Conservation (phyloP, 2,797 vertebrate genomes). For the Bradypus variegatus region DNA sequence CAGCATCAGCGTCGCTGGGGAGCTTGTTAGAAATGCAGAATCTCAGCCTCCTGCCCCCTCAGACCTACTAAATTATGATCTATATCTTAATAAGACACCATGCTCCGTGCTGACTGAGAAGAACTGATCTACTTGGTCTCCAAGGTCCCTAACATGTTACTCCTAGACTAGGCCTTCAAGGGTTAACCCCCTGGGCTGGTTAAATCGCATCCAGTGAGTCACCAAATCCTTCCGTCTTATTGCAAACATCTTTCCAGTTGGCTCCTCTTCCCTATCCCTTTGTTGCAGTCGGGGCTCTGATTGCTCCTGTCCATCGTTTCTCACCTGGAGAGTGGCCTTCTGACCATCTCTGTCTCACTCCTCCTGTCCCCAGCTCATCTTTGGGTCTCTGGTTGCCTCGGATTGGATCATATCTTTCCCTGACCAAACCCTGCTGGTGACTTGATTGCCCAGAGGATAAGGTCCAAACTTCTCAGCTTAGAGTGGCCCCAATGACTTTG, state of each 20-base stretch:
- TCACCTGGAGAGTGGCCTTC: not conserved
- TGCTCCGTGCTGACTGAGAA: not conserved
- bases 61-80: not conserved
- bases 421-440: not conserved
- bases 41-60: not conserved
- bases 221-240: constrained; percentile 1
- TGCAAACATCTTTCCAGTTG: not conserved
- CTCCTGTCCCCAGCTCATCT: not conserved
- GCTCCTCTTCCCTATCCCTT: not conserved
- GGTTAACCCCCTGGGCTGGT: not conserved
- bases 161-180: not conserved
- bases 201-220: not conserved
- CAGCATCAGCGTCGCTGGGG: not conserved
- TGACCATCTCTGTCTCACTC: not conserved
- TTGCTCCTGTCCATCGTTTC: not conserved
- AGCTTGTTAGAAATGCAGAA: not conserved
- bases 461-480: not conserved
- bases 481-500: not conserved
- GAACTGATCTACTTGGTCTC: not conserved
- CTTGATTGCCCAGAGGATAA: constrained; percentile 20
- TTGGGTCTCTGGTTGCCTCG: not conserved
- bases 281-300: not conserved
- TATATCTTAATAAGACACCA: not conserved
- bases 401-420: not conserved
- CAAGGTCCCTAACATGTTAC: not conserved